Conservation (phyloP, 2,113 vertebrate species). For the Apaloderma vittatum region DNA sequence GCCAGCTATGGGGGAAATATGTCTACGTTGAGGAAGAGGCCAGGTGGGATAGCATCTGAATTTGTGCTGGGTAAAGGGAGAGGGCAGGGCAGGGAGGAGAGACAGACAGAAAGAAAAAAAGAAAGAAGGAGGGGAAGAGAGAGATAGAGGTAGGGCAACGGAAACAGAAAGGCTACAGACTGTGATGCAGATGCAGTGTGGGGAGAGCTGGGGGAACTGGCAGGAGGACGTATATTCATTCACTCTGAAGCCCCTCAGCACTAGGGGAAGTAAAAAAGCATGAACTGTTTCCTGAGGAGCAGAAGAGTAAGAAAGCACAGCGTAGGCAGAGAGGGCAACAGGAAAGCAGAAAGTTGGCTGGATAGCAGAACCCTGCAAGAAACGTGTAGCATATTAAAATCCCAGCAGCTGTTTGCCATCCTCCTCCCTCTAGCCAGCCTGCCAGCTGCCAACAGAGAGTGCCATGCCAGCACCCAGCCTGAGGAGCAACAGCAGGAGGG, state of each 20-base stretch:
- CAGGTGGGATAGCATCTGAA: neutral
- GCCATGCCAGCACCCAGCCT: neutral
- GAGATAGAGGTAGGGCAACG: neutral
- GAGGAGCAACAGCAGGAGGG: neutral
- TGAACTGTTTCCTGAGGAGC: neutral
- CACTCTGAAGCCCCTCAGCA: neutral
- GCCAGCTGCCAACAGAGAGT: neutral
- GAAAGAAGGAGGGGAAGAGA: rapidly evolving
- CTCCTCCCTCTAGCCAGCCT: neutral
- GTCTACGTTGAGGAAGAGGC: neutral
- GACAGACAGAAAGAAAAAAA: neutral
- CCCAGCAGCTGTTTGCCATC: neutral
- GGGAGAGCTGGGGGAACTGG: neutral
- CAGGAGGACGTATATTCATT: neutral
- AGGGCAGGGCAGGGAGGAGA: neutral
- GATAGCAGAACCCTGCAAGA: neutral
- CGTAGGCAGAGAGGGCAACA: neutral
- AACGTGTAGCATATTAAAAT: neutral
- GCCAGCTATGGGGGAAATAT: neutral
- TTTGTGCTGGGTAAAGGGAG: neutral
- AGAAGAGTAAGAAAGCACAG: neutral
- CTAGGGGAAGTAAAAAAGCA: neutral
- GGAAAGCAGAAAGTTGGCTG: neutral
- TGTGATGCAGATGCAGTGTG: neutral
- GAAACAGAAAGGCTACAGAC: neutral